Evolutionary conservation across 2,797 vertebrate genomes (phyloP), one percentile per base, ranked within the genome.

Genomic region (Orestias chungarensis): DNA sequence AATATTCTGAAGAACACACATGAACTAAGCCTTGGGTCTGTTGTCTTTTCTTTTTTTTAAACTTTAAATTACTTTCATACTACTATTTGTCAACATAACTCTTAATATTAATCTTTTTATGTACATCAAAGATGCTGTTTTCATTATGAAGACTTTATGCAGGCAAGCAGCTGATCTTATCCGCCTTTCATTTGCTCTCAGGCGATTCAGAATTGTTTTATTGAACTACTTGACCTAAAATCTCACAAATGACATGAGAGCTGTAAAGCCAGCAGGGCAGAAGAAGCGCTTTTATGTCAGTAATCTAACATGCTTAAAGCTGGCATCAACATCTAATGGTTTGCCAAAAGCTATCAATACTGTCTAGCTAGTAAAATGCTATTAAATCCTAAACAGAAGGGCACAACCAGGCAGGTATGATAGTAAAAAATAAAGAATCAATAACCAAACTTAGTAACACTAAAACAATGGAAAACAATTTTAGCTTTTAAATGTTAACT

Each of bases 271-370:
- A 67, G n/a, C 4, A 31, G 25, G 29, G 64, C 57, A 35, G 44
- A 54, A 31, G 74, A 38, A 38, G 57, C 57, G 38, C 2, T 61
- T 61, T n/a, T 69, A 50, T 74, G 49, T 59, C 71, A 72, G 31
- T 59, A 35, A 59, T 59, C 55, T 31, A 78, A 68, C 72, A 69
- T 25, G 72, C 70, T 82, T 59, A 71, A 55, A 3, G 29, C 31
- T 59, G 31, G 66, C 72, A 78, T 73, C 66, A 79, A 69, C 49
- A 59, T 75, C n/a, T 74, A 74, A 81, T 71, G 59, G 69, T 50
- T 78, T 78, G 78, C 29, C 38, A 55, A 35, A 33, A 69, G 40
- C 72, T 65, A 81, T 84, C 66, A 73, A 73, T 67, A 64, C 59
- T 12, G 3, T 70, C 71, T 57, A 42, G 76, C 55, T 77, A 77